phyloP scores from a whole-genome alignment of 2,113 vertebrate species.

The Dicentrarchus labrax region DNA sequence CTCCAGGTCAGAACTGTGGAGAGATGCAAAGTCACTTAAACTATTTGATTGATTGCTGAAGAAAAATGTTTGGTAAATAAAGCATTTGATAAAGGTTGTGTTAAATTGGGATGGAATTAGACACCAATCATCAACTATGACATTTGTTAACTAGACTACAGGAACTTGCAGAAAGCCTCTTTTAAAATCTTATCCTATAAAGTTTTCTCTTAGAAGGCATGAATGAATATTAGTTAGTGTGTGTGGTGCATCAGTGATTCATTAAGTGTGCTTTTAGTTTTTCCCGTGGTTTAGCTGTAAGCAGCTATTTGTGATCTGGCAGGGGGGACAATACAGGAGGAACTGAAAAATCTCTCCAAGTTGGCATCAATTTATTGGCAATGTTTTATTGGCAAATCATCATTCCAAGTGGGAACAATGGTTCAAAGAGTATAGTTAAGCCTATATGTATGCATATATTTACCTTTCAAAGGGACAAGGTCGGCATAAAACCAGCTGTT shows the following conservation, averaged over 20 bases:
- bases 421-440: constrained; percentile 1
- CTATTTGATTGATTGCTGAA: neutral
- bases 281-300: constrained; percentile 2
- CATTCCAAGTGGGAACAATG: neutral
- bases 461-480: constrained; percentile 1
- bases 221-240: neutral
- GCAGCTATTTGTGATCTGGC: neutral
- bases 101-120: no score
- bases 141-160: neutral
- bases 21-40: neutral
- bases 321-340: neutral
- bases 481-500: constrained; percentile 3
- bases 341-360: neutral
- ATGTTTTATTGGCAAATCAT: neutral
- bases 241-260: neutral
- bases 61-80: no score
- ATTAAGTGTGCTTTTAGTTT: neutral
- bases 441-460: neutral
- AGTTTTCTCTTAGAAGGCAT: neutral
- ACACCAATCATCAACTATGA: neutral
- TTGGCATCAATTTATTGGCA: neutral
- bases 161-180: neutral
- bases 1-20: neutral
- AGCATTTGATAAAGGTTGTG: no score
- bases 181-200: neutral